phyloP scores from a whole-genome alignment of 2,797 vertebrate species.

The Acridotheres tristis region DNA sequence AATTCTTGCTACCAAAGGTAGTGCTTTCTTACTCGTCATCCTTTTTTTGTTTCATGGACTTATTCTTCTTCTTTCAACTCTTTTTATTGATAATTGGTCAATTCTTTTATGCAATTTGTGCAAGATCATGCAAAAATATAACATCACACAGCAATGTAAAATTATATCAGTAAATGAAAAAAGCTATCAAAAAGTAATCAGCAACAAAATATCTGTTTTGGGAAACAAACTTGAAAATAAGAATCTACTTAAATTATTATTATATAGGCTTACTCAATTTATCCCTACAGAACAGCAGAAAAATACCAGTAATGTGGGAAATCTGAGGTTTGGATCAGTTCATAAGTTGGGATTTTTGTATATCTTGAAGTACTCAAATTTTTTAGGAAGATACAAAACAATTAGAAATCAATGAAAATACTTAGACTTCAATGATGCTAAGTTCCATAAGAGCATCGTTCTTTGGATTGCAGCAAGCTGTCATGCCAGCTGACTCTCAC shows the following conservation, averaged over 20 bases:
- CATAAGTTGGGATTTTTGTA: rapidly evolving
- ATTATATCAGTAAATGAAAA: neutral
- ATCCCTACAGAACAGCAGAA: neutral
- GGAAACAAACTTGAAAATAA: neutral
- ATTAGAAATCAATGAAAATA: neutral
- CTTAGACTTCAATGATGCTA: neutral
- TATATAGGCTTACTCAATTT: neutral
- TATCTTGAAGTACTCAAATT: neutral
- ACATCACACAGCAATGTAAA: neutral
- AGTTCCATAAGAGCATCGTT: neutral
- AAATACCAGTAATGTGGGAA: neutral
- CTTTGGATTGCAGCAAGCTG: neutral
- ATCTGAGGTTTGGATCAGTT: neutral
- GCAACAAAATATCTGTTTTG: neutral
- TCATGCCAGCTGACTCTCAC: neutral
- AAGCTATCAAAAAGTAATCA: neutral
- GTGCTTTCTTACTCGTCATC: neutral
- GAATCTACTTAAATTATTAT: neutral
- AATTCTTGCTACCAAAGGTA: neutral
- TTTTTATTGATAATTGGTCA: neutral
- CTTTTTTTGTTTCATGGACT: neutral
- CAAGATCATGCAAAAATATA: neutral
- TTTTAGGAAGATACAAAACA: neutral
- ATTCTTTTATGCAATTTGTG: neutral
- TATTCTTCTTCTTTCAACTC: neutral